phyloP scores from a whole-genome alignment of 1,140 invertebrate genomes.

The Adoxophyes honmai region DNA sequence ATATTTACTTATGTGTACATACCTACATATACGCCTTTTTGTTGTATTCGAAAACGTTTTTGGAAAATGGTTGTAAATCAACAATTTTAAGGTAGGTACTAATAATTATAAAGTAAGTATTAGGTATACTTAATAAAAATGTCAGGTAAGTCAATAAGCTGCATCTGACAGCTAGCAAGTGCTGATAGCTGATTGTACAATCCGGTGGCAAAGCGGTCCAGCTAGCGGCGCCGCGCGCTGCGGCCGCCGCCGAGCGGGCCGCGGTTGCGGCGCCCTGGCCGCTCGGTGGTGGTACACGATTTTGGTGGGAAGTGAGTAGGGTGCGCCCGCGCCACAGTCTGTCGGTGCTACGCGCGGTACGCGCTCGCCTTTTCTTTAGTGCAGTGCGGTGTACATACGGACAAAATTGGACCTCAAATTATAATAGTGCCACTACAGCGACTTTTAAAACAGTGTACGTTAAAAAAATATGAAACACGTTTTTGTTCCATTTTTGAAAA shows the following conservation, averaged over 20 bases:
- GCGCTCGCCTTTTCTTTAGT: slow-evolving; percentile 49
- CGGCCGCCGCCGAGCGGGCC: slow-evolving; percentile 36
- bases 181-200: too few relatives aligned
- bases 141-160: too few relatives aligned
- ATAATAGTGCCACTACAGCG: slow-evolving; percentile 36
- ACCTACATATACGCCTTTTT: too few relatives aligned
- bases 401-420: slow-evolving; percentile 22
- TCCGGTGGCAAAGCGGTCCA: neutral
- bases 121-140: too few relatives aligned
- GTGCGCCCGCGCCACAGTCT: slow-evolving; percentile 69
- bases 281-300: slow-evolving; percentile 62
- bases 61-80: too few relatives aligned
- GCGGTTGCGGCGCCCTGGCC: slow-evolving; percentile 34
- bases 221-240: neutral
- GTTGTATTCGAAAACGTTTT: too few relatives aligned
- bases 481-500: slow-evolving; percentile 30
- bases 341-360: slow-evolving; percentile 50
- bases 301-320: slow-evolving; percentile 71
- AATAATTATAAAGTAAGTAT: too few relatives aligned
- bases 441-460: slow-evolving; percentile 54
- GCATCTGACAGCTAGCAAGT: too few relatives aligned
- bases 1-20: too few relatives aligned
- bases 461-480: slow-evolving; percentile 27
- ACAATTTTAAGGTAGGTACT: too few relatives aligned
- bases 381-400: slow-evolving; percentile 41